Base-by-base conservation (phyloP, 2,113 vertebrate species). In the Cyanoramphus novaezelandiae region DNA sequence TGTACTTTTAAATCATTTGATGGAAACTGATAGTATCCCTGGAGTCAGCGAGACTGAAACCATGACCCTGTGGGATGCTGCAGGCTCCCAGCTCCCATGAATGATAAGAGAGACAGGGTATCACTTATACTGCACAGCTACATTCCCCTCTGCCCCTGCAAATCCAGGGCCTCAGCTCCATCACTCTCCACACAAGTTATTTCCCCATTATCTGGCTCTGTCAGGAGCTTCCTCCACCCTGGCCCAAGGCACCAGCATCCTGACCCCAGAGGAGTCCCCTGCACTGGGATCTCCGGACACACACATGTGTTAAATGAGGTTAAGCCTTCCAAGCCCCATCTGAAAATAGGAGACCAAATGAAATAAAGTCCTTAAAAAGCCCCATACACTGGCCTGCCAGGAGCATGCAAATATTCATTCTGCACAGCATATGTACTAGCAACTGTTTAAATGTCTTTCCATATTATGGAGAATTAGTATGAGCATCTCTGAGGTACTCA, bases 341-440 rank as follows among this genome's bases (percentile, higher is more conserved):
- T 94, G 67, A 88, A 69, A 72, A 90, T 2, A 90, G 82, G 47
- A 55, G 47, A 53, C 44, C 70, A 78, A 90, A 87, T n/a, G 13
- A 91, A 92, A 89, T 33, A 77, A 95, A 93, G 63, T 35, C 39
- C 27, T 82, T 79, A 11, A 33, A 43, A 72, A 83, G 70, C 9
- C 33, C 33, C 33, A 57, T 17, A 62, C 50, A 19, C 46, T 63
- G 64, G 27, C 60, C 27, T 84, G 55, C 64, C 1, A 13, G 35
- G 67, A 82, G 43, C 88, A 55, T 13, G 16, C 47, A 64, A 92
- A 69, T 44, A 47, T 13, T 81, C 49, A 43, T 86, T 76, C 65
- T 90, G 75, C 85, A 92, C 21, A 87, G 95, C 85, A 86, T 79
- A 91, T 74, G 86, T 20, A 64, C 67, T 76, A 95, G 71, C 24